phyloP scores from a whole-genome alignment of 2,113 vertebrate species.

The Lycaon pictus region DNA sequence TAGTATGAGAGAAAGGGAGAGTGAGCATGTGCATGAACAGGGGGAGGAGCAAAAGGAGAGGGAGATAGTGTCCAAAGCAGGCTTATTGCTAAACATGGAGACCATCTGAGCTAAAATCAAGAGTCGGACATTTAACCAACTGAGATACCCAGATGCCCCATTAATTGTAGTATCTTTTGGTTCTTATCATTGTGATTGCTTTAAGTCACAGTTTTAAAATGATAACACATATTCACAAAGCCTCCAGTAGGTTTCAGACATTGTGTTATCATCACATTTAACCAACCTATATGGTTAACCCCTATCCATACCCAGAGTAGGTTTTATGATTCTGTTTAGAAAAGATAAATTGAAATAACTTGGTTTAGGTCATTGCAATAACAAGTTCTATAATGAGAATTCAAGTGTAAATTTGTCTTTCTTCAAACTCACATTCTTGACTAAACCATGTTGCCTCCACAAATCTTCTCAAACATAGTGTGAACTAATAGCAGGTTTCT shows the following conservation, averaged over 20 bases:
- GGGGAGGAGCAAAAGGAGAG: not conserved
- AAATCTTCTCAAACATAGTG: not conserved
- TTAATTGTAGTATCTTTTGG: not conserved
- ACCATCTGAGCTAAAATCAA: not conserved
- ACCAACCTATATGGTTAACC: not conserved
- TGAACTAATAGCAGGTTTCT: not conserved
- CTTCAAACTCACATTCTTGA: not conserved
- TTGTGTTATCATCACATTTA: not conserved
- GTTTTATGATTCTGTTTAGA: conserved; percentile 16
- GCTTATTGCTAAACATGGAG: not conserved
- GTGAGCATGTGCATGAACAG: not conserved
- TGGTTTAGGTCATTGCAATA: not conserved
- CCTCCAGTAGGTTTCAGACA: not conserved
- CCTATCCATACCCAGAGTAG: not conserved
- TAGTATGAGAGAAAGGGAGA: no score
- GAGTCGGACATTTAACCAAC: not conserved
- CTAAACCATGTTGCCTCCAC: not conserved
- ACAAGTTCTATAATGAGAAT: not conserved
- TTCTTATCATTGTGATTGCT: not conserved
- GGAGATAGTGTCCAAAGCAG: not conserved
- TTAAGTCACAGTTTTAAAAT: not conserved
- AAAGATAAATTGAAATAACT: not conserved
- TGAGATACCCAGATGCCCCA: not conserved
- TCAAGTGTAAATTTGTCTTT: not conserved
- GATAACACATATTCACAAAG: not conserved